Conservation (phyloP, 2,113 vertebrate genomes). For the Pseudorectes ferrugineus region DNA sequence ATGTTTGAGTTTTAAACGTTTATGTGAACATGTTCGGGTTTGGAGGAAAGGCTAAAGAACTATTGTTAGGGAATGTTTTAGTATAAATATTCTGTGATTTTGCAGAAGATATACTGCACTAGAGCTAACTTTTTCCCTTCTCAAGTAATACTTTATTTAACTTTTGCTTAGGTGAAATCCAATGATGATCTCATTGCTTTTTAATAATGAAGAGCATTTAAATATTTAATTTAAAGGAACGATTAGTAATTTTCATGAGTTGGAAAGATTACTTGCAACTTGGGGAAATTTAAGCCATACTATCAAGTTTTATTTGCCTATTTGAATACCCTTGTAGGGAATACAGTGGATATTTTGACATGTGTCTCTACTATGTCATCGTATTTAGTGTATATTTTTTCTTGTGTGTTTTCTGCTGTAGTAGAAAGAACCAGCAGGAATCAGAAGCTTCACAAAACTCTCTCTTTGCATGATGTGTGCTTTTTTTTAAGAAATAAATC, state of each 20-base stretch:
- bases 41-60: background rate
- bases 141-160: background rate
- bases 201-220: background rate
- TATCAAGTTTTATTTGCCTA: background rate
- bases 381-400: background rate
- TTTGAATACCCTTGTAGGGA: background rate
- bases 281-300: background rate
- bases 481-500: background rate
- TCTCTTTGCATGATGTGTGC: background rate
- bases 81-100: background rate
- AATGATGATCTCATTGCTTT: background rate
- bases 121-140: background rate
- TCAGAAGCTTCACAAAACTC: background rate
- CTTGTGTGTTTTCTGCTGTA: background rate
- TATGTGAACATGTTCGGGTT: background rate
- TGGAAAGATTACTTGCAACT: background rate
- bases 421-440: background rate
- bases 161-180: background rate
- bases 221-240: slow-evolving; percentile 23
- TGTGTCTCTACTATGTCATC: background rate
- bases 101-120: background rate
- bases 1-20: background rate
- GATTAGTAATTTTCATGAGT: background rate
- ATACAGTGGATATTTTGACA: background rate
- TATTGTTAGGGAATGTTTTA: background rate